These are phyloP conservation scores for Tupaia tana DNA, from an alignment of 2,113 vertebrate genomes.

Conservation along the genomic window DNA sequence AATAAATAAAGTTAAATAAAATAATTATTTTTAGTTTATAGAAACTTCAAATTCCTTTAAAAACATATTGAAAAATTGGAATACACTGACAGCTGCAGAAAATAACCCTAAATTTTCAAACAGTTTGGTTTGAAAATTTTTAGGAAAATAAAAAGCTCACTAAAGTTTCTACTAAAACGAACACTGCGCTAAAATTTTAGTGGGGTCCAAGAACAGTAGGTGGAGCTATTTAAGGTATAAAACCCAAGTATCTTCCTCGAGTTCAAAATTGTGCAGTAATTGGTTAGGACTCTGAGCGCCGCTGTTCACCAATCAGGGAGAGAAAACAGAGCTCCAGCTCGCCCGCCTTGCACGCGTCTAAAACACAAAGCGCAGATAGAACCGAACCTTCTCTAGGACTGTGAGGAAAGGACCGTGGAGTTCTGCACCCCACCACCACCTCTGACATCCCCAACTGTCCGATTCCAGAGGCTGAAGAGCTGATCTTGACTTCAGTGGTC, in stretches of 20 bases:
- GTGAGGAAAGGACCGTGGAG: background rate
- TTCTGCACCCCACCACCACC: too few species aligned
- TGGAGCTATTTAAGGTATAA: conserved; percentile 72
- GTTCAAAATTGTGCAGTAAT: conserved; percentile 82
- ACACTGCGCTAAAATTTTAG: background rate
- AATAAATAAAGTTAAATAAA: too few species aligned
- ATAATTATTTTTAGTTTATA: background rate
- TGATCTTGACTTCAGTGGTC: background rate
- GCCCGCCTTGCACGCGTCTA: background rate
- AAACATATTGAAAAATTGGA: background rate
- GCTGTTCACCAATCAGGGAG: conserved; percentile 87
- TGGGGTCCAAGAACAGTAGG: conserved; percentile 67
- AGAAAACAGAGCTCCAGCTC: conserved; percentile 21
- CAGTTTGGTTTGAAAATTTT: background rate
- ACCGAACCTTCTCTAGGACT: background rate
- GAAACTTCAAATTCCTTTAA: conserved; percentile 48
- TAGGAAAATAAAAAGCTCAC: conserved; percentile 16
- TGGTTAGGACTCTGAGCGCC: conserved; percentile 87
- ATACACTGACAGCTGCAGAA: conserved; percentile 29
- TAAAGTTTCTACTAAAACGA: conserved; percentile 32
- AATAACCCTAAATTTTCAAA: conserved; percentile 31
- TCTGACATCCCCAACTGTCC: background rate
- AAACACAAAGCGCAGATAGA: conserved; percentile 49
- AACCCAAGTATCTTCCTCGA: conserved; percentile 35
- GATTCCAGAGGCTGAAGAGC: background rate